Evolutionary conservation across 2,797 vertebrate genomes (phyloP), one percentile per base, ranked within the genome.

Genomic region (Lithobates pipiens): DNA sequence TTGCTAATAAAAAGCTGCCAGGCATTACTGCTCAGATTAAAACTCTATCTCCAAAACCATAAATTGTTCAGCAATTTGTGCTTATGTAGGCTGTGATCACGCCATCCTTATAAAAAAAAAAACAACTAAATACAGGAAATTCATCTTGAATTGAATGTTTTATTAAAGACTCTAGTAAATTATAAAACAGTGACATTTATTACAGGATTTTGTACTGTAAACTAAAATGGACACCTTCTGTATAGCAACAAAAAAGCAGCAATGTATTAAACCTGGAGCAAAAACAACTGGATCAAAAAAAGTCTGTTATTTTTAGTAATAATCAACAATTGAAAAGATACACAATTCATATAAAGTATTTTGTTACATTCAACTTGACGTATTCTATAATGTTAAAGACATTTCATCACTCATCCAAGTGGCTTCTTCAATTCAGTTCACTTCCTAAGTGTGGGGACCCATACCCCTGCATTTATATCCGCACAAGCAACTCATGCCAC

Each of bases 1-100:
- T 10, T 73, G 69, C 46, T 82, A 63, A 73, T 82, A 82, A 73
- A 82, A 82, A 39, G 23, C 80, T 82, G 50, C 70, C 69, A 72
- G 36, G 50, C 80, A 82, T 63, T 82, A 36, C 70, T 65, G 54
- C 54, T 73, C 80, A 73, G 15, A 82, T 82, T 71, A 73, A 54
- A 82, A 82, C 15, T 4, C n/a, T 65, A 71, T 80, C 80, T 82
- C 70, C 54, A 63, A 63, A 82, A 29, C 69, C 54, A 73, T 82
- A 42, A 73, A 82, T 73, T 82, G 50, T 32, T 6, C 50, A n/a
- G 39, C 39, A 36, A 72, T 73, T 73, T 73, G 73, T 82, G 79
- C 79, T 61, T 81, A 57, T 61, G 57, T 70, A 73, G 57, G 70
- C 29, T 61, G 13, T 82, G 71, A 73, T 61, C 73, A 82, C 25